Percentiles rank a stretch among this genome's conserved stretches.
Evolutionary conservation across 2,888 invertebrate genomes (phyloP).

Genomic region (Eupeodes luniger): DNA sequence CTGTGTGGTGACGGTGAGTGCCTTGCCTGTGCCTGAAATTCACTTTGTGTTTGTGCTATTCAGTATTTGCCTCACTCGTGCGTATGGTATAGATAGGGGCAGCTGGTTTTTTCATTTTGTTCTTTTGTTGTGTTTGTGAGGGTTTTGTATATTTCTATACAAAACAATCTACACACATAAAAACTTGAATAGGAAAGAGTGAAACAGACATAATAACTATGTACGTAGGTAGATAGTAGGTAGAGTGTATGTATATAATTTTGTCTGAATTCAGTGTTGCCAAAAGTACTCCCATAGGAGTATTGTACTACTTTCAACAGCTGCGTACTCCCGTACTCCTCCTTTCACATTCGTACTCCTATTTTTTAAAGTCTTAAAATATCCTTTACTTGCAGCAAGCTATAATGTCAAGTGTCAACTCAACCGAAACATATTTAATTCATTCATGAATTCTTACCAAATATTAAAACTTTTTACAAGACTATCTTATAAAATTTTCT

Average conservation of each 20-base stretch:
- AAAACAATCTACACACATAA: background rate
- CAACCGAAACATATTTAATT: too few relatives aligned
- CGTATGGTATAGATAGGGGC: background rate
- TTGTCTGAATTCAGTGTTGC: slow-evolving; percentile 33
- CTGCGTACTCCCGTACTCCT: too few relatives aligned
- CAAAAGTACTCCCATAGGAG: too few relatives aligned
- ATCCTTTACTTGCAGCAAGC: too few relatives aligned
- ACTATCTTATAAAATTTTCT: too few relatives aligned
- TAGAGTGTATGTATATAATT: background rate
- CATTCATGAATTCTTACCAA: too few relatives aligned
- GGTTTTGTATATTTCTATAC: background rate
- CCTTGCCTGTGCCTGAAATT: background rate
- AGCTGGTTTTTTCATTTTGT: background rate
- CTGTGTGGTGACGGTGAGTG: too few relatives aligned
- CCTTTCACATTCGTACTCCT: too few relatives aligned
- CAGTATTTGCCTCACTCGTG: background rate
- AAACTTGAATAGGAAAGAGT: background rate
- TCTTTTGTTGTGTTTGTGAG: background rate
- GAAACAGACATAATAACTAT: background rate
- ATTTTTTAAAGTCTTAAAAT: too few relatives aligned
- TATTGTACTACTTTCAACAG: too few relatives aligned
- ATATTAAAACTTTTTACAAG: too few relatives aligned
- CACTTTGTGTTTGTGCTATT: background rate
- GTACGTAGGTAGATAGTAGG: background rate
- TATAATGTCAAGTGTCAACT: too few relatives aligned